These are phyloP conservation scores for Abramis brama DNA, from an alignment of 2,113 vertebrate species.

Conservation along the genomic window DNA sequence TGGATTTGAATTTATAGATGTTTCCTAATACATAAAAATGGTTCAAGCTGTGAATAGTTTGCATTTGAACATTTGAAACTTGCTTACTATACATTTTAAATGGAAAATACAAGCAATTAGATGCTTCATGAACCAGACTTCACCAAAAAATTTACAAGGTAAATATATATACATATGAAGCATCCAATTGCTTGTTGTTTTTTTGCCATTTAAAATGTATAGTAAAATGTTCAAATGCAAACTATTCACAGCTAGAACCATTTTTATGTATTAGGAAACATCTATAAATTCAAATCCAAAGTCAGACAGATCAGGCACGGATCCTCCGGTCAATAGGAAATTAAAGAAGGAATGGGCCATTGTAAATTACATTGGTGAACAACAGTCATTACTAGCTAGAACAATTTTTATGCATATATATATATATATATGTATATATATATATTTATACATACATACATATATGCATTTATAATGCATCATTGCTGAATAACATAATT, in stretches of 20 bases:
- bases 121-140: neutral
- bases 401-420: neutral
- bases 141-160: too few species aligned
- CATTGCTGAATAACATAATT: too few species aligned
- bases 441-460: too few species aligned
- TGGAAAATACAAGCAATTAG: neutral
- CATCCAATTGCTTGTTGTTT: neutral
- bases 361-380: conserved; percentile 31
- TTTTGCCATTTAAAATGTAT: conserved; percentile 11
- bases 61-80: neutral
- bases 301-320: conserved; percentile 4
- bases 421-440: too few species aligned
- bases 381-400: conserved; percentile 2
- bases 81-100: neutral
- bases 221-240: conserved; percentile 11
- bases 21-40: conserved; percentile 30
- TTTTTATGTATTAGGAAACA: conserved; percentile 25
- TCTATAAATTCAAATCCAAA: conserved; percentile 34
- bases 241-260: neutral
- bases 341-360: neutral
- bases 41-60: neutral
- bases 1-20: conserved; percentile 33
- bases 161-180: too few species aligned
- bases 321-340: conserved; percentile 4
- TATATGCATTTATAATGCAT: too few species aligned